Evolutionary conservation across 1,140 invertebrate genomes (phyloP).

Genomic region (Antheraea pernyi): DNA sequence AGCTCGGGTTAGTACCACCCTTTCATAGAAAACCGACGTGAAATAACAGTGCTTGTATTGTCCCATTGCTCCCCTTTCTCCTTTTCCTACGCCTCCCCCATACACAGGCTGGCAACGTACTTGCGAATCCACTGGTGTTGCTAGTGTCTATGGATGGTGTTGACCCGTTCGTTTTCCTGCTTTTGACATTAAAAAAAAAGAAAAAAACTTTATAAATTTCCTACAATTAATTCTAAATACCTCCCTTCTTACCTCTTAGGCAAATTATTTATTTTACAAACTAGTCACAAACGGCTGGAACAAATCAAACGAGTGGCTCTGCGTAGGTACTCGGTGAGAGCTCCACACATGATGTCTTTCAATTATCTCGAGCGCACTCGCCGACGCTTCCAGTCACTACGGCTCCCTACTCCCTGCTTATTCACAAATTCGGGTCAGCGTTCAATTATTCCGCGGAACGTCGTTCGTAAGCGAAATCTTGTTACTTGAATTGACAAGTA

Average conservation of each 20-base stretch:
- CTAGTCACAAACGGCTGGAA: not conserved
- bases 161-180: no score
- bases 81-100: no score
- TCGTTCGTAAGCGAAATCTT: conserved; percentile 29
- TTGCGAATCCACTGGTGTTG: no score
- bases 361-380: conserved; percentile 56
- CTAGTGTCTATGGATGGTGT: no score
- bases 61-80: no score
- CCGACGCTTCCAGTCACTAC: conserved; percentile 23
- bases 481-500: conserved; percentile 30
- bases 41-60: no score
- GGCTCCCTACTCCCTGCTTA: conserved; percentile 25
- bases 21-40: no score
- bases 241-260: not conserved
- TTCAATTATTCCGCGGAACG: conserved; percentile 36
- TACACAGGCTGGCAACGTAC: no score
- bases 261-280: conserved; percentile 5
- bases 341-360: conserved; percentile 58
- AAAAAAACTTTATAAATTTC: no score
- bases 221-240: no score
- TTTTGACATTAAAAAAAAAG: no score
- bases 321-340: conserved; percentile 29
- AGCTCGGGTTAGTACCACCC: no score
- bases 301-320: conserved; percentile 34
- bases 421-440: conserved; percentile 38